These are phyloP conservation scores for Ginglymostoma cirratum DNA, from an alignment of 2,113 vertebrate species.

Conservation along the genomic window DNA sequence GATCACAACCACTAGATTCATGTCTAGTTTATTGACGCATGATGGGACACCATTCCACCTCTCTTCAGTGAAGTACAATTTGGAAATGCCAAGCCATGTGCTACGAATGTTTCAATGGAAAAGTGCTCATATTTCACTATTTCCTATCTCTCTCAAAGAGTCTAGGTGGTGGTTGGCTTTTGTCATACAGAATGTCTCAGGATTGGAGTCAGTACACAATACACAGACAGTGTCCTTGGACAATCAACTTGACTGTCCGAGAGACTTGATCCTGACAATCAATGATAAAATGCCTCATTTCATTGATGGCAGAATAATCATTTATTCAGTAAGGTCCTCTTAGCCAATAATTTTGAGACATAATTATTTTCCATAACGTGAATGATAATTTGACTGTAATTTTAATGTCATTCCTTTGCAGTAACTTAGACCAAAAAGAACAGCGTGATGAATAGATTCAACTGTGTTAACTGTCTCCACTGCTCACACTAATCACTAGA, in stretches of 20 bases:
- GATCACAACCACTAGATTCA: no score
- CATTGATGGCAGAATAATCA: not conserved
- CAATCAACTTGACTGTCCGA: not conserved
- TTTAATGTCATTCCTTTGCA: not conserved
- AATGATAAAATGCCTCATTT: not conserved
- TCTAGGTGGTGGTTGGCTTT: not conserved
- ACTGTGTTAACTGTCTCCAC: not conserved
- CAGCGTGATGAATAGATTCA: not conserved
- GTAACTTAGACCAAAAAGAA: not conserved
- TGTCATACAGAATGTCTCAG: not conserved
- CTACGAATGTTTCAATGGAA: not conserved
- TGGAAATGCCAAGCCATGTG: not conserved
- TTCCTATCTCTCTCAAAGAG: not conserved
- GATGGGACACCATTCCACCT: no score
- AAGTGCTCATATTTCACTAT: not conserved
- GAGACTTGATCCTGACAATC: not conserved
- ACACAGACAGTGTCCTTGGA: no score
- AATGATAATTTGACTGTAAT: not conserved
- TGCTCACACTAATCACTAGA: not conserved
- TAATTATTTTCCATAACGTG: not conserved
- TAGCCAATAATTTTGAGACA: not conserved
- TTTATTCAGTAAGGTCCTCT: not conserved
- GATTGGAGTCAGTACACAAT: not conserved
- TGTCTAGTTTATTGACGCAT: no score
- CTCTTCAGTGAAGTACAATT: not conserved